phyloP scores from a whole-genome alignment of 2,113 vertebrate genomes.

The Mellivora capensis region DNA sequence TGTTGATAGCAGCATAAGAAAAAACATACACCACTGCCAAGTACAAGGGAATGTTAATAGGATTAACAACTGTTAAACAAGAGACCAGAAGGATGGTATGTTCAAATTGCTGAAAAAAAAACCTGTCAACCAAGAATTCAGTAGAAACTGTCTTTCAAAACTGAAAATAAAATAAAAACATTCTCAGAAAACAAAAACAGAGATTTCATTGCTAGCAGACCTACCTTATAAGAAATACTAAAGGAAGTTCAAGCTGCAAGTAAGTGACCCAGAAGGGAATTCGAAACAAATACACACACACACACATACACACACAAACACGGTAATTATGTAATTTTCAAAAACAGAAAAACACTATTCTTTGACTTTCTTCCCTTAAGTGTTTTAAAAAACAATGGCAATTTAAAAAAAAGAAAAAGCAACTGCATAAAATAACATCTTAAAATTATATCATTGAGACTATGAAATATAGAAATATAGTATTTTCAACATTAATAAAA shows the following conservation, averaged over 20 bases:
- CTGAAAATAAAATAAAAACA: not conserved
- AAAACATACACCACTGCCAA: not conserved
- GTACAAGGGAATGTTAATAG: not conserved
- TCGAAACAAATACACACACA: not conserved
- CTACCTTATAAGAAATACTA: not conserved
- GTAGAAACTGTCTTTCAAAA: not conserved
- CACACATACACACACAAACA: not conserved
- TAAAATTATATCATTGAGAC: not conserved
- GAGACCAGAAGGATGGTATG: not conserved
- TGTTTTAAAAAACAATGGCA: not conserved
- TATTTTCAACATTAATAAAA: not conserved
- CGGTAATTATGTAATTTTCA: not conserved
- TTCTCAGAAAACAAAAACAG: not conserved
- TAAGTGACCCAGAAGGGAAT: not conserved
- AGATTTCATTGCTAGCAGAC: not conserved
- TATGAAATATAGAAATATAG: not conserved
- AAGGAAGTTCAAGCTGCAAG: not conserved
- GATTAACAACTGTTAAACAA: not conserved
- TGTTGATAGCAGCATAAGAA: not conserved
- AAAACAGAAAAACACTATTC: not conserved
- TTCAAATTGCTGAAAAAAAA: not conserved
- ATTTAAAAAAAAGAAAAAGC: not conserved
- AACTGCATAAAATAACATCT: not conserved
- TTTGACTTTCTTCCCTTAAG: not conserved
- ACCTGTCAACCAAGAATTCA: not conserved